Evolutionary conservation across 2,888 invertebrate genomes (phyloP).

Genomic region (Graphium colonna): DNA sequence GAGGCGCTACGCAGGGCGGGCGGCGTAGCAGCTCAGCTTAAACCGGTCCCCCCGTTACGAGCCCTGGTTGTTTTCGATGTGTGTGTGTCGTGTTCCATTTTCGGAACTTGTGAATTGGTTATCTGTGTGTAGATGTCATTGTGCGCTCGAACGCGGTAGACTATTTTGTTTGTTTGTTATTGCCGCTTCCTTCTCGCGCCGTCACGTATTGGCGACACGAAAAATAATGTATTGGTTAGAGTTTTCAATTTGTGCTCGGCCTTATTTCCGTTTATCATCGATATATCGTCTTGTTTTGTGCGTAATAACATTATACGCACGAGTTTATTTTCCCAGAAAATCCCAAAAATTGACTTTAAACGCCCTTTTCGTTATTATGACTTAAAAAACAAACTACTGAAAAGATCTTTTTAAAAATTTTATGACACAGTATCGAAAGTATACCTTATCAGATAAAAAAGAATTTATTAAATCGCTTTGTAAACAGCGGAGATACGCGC

Average conservation of each 20-base stretch:
- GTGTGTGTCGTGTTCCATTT: constrained; percentile 63
- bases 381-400: too few species aligned
- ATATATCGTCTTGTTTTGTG: constrained; percentile 3
- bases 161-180: constrained; percentile 69
- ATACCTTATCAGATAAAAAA: too few species aligned
- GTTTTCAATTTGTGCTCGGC: background rate
- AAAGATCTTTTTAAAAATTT: too few species aligned
- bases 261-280: too few species aligned
- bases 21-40: constrained; percentile 44
- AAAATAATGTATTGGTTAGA: background rate
- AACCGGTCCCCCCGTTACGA: constrained; percentile 40
- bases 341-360: too few species aligned
- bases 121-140: constrained; percentile 57
- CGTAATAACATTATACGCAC: background rate
- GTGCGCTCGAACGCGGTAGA: constrained; percentile 51
- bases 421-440: too few species aligned
- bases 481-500: too few species aligned
- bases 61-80: constrained; percentile 54
- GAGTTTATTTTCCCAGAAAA: too few species aligned
- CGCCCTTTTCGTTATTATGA: too few species aligned
- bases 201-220: constrained; percentile 27
- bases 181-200: constrained; percentile 49
- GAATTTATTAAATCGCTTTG: too few species aligned
- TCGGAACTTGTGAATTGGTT: constrained; percentile 72
- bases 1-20: constrained; percentile 28